Base-by-base conservation (phyloP, 2,888 invertebrate species). In the Polia nebulosa region DNA sequence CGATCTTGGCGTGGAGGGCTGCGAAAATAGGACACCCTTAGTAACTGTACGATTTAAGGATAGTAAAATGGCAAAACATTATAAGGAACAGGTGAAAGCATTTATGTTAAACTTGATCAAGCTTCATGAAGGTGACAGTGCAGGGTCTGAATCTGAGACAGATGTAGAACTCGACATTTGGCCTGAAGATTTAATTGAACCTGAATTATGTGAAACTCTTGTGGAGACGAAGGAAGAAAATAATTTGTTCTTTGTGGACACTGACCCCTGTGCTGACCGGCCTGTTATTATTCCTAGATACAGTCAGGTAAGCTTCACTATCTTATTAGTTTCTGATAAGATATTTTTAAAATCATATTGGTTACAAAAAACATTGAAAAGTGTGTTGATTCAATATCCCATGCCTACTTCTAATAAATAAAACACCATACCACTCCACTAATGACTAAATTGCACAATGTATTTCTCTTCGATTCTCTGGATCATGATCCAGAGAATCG, bases 41-140 rank as follows among this genome's bases (percentile, higher is more conserved):
- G 89, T 96, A 34, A 92, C 92, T 52, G 92, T 96, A 13, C 91
- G 88, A 27, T 96, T 96, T 84, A 92, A 88, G 73, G 93, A 96
- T 75, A 91, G 89, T 75, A 90, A 88, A 70, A 81, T 94, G 72
- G 95, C 96, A 1, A 92, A 91, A 63, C 86, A 81, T 45, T 96
- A 96, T 83, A 96, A 95, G 84, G 84, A 90, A 36, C 90, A 93
- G 81, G 88, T 96, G 55, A 93, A 96, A 74, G 89, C 90, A 53
- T 96, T 96, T 85, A 89, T 96, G 86, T 84, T 95, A 56, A 87
- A 92, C 79, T 86, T 93, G 72, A 88, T 96, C 83, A 93, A 92
- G 87, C 73, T 92, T 66, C 88, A 91, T 87, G 87, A 90, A 69
- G 83, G 82, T 29, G 88, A 89, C 1, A 80, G 49, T 72, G 64